phyloP scores from a whole-genome alignment of 2,113 vertebrate genomes.

The Otolemur garnettii region DNA sequence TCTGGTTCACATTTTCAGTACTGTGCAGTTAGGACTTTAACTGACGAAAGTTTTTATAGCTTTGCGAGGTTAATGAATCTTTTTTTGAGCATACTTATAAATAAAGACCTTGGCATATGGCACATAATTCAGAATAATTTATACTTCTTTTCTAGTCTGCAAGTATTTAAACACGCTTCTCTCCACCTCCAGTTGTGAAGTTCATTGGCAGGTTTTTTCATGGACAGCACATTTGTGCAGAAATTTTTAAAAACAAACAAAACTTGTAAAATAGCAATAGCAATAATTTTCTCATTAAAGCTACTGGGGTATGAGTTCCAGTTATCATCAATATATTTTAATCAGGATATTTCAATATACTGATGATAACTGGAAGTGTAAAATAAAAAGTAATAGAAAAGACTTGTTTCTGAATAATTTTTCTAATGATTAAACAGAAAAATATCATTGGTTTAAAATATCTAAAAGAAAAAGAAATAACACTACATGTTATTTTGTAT shows the following conservation, averaged over 20 bases:
- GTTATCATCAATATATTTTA: not conserved
- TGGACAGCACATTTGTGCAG: not conserved
- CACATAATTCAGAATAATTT: not conserved
- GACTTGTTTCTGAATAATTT: not conserved
- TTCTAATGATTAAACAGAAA: not conserved
- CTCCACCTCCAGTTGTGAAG: not conserved
- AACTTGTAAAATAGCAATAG: not conserved
- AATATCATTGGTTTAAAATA: not conserved
- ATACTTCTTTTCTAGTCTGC: not conserved
- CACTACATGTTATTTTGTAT: not conserved
- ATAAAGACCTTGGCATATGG: constrained; percentile 1
- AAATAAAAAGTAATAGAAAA: not conserved
- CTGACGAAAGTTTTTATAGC: constrained; percentile 4
- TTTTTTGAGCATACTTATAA: constrained; percentile 8
- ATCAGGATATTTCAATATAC: no score
- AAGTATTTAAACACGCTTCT: not conserved
- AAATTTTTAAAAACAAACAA: not conserved
- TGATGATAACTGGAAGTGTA: not conserved
- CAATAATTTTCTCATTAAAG: not conserved
- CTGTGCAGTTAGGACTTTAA: constrained; percentile 46
- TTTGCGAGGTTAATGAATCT: constrained; percentile 51
- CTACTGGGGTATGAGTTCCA: not conserved
- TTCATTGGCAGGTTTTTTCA: constrained; percentile 20
- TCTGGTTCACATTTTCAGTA: not conserved
- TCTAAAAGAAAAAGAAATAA: not conserved